phyloP scores from a whole-genome alignment of 2,797 vertebrate genomes.

The Esox lucius region DNA sequence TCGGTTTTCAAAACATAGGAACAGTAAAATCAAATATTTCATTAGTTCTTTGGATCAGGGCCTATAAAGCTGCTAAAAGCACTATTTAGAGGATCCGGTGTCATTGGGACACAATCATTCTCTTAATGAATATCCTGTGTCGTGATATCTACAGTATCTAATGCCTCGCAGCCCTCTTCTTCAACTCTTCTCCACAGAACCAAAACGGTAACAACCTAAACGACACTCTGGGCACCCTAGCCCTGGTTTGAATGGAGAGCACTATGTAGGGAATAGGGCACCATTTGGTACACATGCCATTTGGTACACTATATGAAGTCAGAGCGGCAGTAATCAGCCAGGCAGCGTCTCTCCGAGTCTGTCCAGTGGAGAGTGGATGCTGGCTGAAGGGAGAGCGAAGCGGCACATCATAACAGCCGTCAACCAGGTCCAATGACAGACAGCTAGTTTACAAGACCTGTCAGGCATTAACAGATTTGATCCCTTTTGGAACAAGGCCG shows the following conservation, averaged over 20 bases:
- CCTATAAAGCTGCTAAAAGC: too few relatives aligned
- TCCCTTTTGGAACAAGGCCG: slow-evolving; percentile 52
- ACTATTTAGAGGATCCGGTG: neutral
- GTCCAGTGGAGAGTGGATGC: slow-evolving; percentile 10
- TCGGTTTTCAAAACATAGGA: neutral
- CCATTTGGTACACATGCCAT: neutral
- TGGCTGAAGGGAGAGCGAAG: slow-evolving; percentile 21
- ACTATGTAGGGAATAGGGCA: neutral
- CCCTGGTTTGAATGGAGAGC: neutral
- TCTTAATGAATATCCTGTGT: neutral
- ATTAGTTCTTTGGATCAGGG: neutral
- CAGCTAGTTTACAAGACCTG: slow-evolving; percentile 56
- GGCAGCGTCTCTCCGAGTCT: slow-evolving; percentile 17
- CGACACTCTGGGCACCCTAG: neutral
- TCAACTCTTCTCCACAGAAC: neutral
- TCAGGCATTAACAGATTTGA: slow-evolving; percentile 75
- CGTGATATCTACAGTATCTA: slow-evolving; percentile 45
- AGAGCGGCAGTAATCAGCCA: slow-evolving; percentile 59
- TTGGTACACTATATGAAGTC: slow-evolving; percentile 12
- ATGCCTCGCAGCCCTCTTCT: slow-evolving; percentile 1
- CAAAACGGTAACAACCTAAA: neutral
- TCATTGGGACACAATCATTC: too few relatives aligned
- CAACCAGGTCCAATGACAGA: slow-evolving; percentile 48
- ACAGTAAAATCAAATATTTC: neutral
- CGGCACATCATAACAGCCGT: slow-evolving; percentile 54